These are phyloP conservation scores for Erythrocercus mccallii DNA, from an alignment of 2,113 vertebrate genomes.

Conservation along the genomic window DNA sequence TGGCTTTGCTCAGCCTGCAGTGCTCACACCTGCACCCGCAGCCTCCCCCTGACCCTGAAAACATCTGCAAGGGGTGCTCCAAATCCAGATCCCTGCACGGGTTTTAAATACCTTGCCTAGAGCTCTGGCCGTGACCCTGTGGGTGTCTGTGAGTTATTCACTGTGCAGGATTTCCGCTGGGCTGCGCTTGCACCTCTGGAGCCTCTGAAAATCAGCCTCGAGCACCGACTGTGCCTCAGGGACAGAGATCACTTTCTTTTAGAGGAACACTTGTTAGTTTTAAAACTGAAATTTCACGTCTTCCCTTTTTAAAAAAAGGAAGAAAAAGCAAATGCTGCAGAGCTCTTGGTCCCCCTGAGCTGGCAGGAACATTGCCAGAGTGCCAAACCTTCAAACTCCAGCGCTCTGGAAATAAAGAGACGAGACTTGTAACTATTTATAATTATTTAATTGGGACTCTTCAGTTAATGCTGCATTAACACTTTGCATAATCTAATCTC, in stretches of 20 bases:
- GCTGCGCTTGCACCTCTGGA: background rate
- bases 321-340: background rate
- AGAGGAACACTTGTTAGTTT: background rate
- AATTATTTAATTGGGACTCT: constrained; percentile 41
- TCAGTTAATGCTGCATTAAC: constrained; percentile 15
- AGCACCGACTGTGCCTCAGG: background rate
- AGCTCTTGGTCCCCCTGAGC: background rate
- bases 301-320: background rate
- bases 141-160: background rate
- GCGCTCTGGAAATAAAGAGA: background rate
- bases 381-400: background rate
- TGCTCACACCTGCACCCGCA: background rate
- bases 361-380: background rate
- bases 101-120: background rate
- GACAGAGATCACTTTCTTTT: background rate
- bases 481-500: constrained; percentile 20
- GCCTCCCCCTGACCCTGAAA: background rate
- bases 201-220: background rate
- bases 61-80: background rate
- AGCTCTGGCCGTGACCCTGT: background rate
- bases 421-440: constrained; percentile 45
- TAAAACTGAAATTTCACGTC: background rate
- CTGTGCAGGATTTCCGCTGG: accelerated
- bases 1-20: too few relatives aligned
- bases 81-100: background rate